Conservation (phyloP, 2,797 vertebrate species). For the Anabacerthia variegaticeps region DNA sequence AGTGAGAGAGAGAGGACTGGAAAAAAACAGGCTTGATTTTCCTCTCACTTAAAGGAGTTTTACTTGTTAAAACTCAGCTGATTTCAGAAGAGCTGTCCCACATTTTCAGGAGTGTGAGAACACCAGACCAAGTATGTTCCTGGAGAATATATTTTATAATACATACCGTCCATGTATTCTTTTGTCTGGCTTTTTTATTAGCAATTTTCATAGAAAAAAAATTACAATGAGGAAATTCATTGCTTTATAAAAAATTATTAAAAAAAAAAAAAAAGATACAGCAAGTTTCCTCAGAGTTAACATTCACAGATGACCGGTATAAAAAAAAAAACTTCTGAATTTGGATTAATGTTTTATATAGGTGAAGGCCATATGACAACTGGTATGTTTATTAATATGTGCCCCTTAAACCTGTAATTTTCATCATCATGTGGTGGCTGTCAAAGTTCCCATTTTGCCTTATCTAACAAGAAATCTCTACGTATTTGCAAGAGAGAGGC, state of each 20-base stretch:
- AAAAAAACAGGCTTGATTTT: conserved; percentile 13
- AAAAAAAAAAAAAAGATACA: not conserved
- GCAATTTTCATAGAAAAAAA: not conserved
- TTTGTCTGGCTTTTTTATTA: not conserved
- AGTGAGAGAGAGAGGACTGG: not conserved
- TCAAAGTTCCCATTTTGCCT: not conserved
- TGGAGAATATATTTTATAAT: not conserved
- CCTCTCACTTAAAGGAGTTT: conserved; percentile 1
- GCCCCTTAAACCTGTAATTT: not conserved
- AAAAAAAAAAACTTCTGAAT: not conserved
- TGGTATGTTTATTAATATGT: not conserved
- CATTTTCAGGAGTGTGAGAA: not conserved
- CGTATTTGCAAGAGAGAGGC: not conserved
- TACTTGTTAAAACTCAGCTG: not conserved
- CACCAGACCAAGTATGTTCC: not conserved
- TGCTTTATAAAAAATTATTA: not conserved
- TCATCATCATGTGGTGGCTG: not conserved
- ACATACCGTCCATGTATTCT: not conserved
- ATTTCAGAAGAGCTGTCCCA: not conserved
- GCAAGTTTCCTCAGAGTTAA: not conserved
- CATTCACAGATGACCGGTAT: not conserved
- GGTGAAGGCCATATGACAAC: not conserved
- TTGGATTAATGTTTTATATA: not conserved
- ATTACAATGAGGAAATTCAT: not conserved
- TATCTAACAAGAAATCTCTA: not conserved